These are phyloP conservation scores for Probosciger aterrimus DNA, from an alignment of 2,113 vertebrate species.

Conservation along the genomic window DNA sequence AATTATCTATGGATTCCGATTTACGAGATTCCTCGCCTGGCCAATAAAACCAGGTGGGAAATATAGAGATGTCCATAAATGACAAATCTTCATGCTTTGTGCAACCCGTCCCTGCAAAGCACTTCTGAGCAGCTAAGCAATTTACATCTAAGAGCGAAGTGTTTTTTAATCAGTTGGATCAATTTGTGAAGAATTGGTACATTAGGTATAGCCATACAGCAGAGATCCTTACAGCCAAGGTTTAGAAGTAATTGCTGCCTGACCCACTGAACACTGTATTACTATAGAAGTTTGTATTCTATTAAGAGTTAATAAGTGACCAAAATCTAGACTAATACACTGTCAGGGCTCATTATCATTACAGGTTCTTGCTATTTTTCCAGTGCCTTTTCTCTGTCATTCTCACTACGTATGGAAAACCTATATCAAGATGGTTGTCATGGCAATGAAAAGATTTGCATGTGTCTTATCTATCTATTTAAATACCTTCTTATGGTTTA, in stretches of 20 bases:
- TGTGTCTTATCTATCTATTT: conserved; percentile 94
- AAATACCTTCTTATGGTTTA: conserved; percentile 94
- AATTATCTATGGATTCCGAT: not conserved
- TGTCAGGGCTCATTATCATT: conserved; percentile 84
- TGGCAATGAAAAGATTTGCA: conserved; percentile 92
- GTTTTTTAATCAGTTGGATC: conserved; percentile 65
- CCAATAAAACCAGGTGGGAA: conserved; percentile 37
- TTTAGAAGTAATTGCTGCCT: conserved; percentile 69
- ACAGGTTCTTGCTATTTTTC: conserved; percentile 76
- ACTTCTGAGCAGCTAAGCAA: conserved; percentile 47
- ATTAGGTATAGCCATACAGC: conserved; percentile 48
- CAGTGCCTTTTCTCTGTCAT: conserved; percentile 80
- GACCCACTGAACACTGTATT: conserved; percentile 61
- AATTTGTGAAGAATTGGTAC: conserved; percentile 70
- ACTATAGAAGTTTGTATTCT: conserved; percentile 73
- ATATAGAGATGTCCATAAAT: conserved; percentile 43
- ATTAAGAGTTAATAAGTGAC: conserved; percentile 85
- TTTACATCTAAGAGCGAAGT: conserved; percentile 56
- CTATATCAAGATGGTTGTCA: conserved; percentile 91
- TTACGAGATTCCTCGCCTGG: not conserved
- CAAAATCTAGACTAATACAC: conserved; percentile 80
- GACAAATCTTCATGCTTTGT: conserved; percentile 48
- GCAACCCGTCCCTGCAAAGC: conserved; percentile 7
- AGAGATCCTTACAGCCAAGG: conserved; percentile 49
- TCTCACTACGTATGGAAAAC: conserved; percentile 88